Evolutionary conservation across 2,113 vertebrate species (phyloP), one percentile per base, ranked within the genome.

Genomic region (Numida meleagris): DNA sequence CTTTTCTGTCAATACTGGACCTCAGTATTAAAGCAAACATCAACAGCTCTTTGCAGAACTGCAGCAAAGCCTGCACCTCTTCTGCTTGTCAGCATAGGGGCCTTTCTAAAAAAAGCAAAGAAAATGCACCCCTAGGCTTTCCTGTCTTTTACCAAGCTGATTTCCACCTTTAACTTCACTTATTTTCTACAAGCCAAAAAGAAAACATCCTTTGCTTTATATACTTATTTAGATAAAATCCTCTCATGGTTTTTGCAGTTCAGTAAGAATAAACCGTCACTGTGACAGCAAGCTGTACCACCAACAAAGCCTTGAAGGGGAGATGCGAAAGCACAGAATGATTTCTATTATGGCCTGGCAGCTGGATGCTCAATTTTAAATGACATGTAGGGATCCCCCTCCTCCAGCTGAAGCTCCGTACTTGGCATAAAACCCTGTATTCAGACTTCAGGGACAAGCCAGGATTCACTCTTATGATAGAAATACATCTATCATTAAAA

Each of bases 211-310:
- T 46, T 34, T 7, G 46, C 42, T 57, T 57, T 57, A 57, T 57
- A 33, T 12, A 57, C 27, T 14, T 46, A 76, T 48, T 31, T 19
- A 48, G n/a, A 42, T 59, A 59, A 14, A 59, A 59, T 59, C 43
- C 24, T 59, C 42, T 33, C 5, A 33, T 11, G 42, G 46, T 50
- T 78, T 63, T 31, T 31, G 29, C n/a, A 63, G 36, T 78, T 24
- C 43, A 38, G 16, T 15, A 46, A 38, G 27, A 77, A 62, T 48
- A 50, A 70, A 85, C 34, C 15, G 15, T 50, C 24, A n/a, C 7
- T 12, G 5, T 14, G 8, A 50, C 4, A 5, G 24, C 17, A 34
- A 0, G 2, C 5, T 38, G 15, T 38, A n/a, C 42, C 16, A 63
- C 15, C 29, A 58, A 25, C 31, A 89, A 61, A 67, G 43, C 14